A percentile compares a stretch with the other conserved stretches of the same genome.
phyloP scores from a whole-genome alignment of 2,797 vertebrate genomes.

The Alcedo quadribrachys region DNA sequence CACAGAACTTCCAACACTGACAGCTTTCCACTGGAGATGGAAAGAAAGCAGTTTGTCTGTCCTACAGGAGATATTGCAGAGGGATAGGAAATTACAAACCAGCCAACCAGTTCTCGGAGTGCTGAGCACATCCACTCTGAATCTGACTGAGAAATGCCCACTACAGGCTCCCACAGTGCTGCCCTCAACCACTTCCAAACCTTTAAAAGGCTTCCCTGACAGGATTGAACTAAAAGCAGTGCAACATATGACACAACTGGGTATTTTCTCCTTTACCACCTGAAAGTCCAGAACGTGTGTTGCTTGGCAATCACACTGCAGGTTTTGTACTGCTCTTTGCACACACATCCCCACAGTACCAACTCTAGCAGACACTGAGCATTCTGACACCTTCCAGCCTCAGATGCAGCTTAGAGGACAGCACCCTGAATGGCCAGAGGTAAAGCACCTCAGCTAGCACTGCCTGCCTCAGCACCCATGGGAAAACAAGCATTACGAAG shows the following conservation, averaged over 20 bases:
- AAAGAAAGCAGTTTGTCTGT: not conserved
- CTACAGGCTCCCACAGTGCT: fast-evolving
- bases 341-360: not conserved
- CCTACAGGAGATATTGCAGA: not conserved
- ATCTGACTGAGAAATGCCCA: not conserved
- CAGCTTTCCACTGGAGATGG: not conserved
- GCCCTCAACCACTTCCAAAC: not conserved
- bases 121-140: not conserved
- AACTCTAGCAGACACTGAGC: not conserved
- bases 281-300: not conserved
- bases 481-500: not conserved
- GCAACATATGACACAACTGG: not conserved
- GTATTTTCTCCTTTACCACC: not conserved
- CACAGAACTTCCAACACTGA: not conserved
- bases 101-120: not conserved
- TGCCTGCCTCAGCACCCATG: not conserved
- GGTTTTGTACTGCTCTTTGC: not conserved
- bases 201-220: not conserved
- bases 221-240: not conserved
- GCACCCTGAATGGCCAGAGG: not conserved
- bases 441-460: not conserved
- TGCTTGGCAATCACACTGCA: not conserved
- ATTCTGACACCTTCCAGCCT: not conserved
- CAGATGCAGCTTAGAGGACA: not conserved
- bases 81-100: not conserved